phyloP scores from a whole-genome alignment of 92 coral and sea anemone species.

The Porites evermanni region DNA sequence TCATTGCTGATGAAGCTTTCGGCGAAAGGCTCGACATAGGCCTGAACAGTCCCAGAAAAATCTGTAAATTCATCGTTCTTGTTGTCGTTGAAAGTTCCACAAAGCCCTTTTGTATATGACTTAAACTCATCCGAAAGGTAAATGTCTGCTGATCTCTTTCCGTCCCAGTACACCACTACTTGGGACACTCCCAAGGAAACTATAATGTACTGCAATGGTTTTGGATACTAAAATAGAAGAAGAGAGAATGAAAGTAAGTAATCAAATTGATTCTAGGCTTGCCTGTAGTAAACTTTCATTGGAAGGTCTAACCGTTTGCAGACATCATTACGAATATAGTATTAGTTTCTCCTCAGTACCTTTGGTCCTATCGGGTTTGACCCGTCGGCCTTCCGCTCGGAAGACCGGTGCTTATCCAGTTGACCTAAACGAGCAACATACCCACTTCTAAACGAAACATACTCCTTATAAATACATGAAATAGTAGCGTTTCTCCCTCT shows the following conservation, averaged over 20 bases:
- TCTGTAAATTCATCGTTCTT: constrained; percentile 66
- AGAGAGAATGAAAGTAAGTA: neutral
- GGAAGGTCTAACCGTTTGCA: neutral
- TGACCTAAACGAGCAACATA: no score
- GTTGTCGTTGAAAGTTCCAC: constrained; percentile 89
- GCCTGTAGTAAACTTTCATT: neutral
- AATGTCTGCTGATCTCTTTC: constrained; percentile 64
- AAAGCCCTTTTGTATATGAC: constrained; percentile 70
- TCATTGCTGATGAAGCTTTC: neutral
- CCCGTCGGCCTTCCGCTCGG: no score
- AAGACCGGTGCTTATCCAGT: no score
- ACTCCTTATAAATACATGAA: no score
- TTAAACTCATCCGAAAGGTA: constrained; percentile 80
- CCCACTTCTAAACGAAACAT: no score
- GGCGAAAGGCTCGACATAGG: neutral
- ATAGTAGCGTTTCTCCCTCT: neutral
- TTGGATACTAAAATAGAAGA: constrained; percentile 6
- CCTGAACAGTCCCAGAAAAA: neutral
- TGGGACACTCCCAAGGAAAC: constrained; percentile 66
- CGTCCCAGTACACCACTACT: constrained; percentile 71
- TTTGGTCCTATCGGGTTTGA: no score
- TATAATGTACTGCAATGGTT: neutral
- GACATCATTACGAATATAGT: no score
- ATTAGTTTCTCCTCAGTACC: no score
- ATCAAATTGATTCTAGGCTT: neutral